phyloP scores from a whole-genome alignment of 2,797 vertebrate genomes.

The Halcyon chelicuti region DNA sequence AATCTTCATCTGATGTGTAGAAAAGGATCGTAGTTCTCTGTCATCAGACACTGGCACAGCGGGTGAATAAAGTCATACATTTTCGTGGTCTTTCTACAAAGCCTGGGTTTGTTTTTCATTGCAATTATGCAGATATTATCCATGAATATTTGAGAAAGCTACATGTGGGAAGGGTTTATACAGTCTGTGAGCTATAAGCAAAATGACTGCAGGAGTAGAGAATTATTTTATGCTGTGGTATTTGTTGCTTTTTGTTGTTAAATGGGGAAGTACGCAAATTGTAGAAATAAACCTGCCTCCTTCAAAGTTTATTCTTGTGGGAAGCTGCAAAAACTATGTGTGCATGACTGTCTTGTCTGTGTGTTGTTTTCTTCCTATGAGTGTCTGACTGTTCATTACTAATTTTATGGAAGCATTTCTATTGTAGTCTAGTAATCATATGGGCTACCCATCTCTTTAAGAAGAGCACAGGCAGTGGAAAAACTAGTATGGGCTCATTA shows the following conservation, averaged over 20 bases:
- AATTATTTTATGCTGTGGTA: background rate
- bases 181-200: background rate
- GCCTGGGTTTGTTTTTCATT: background rate
- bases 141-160: background rate
- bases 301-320: background rate
- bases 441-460: background rate
- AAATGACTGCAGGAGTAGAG: background rate
- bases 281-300: background rate
- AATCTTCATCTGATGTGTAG: background rate
- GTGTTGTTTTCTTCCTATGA: fast-evolving
- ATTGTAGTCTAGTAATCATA: background rate
- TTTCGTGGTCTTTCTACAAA: background rate
- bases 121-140: background rate
- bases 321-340: background rate
- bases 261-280: background rate
- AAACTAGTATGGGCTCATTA: background rate
- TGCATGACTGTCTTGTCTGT: background rate
- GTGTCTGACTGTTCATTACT: background rate
- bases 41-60: background rate
- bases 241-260: background rate
- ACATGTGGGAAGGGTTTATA: background rate
- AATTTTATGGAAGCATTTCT: background rate
- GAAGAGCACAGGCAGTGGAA: background rate
- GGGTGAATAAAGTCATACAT: background rate
- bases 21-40: background rate